Conservation (phyloP, 2,888 invertebrate species). For the Tipula unca region DNA sequence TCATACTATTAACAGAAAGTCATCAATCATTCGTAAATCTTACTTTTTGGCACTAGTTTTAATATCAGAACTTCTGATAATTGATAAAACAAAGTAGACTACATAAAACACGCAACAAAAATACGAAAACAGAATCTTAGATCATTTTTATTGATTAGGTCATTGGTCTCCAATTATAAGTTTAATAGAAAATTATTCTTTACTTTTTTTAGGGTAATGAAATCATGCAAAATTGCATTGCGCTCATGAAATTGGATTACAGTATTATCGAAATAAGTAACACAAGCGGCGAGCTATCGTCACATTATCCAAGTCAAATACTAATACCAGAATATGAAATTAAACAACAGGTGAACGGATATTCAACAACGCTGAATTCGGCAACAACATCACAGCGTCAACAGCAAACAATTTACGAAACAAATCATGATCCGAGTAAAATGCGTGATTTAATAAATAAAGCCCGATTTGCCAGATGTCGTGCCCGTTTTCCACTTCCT, state of each 20-base stretch:
- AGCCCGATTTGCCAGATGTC: slow-evolving; percentile 63
- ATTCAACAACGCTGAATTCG: slow-evolving; percentile 27
- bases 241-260: slow-evolving; percentile 60
- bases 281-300: slow-evolving; percentile 55
- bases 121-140: background rate
- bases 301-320: slow-evolving; percentile 62
- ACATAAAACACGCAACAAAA: background rate
- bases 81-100: no score
- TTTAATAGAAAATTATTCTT: slow-evolving; percentile 18
- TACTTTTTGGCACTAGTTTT: background rate
- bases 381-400: slow-evolving; percentile 32
- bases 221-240: slow-evolving; percentile 53
- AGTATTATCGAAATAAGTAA: slow-evolving; percentile 55
- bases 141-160: background rate
- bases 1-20: background rate
- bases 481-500: slow-evolving; percentile 66
- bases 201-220: slow-evolving; percentile 46
- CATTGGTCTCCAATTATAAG: slow-evolving; percentile 22
- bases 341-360: slow-evolving; percentile 26
- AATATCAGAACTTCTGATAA: background rate
- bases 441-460: slow-evolving; percentile 55
- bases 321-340: slow-evolving; percentile 53
- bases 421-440: slow-evolving; percentile 47
- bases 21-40: background rate
- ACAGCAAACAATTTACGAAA: slow-evolving; percentile 49